Conservation (phyloP, 2,113 vertebrate species). For the Jaculus jaculus region DNA sequence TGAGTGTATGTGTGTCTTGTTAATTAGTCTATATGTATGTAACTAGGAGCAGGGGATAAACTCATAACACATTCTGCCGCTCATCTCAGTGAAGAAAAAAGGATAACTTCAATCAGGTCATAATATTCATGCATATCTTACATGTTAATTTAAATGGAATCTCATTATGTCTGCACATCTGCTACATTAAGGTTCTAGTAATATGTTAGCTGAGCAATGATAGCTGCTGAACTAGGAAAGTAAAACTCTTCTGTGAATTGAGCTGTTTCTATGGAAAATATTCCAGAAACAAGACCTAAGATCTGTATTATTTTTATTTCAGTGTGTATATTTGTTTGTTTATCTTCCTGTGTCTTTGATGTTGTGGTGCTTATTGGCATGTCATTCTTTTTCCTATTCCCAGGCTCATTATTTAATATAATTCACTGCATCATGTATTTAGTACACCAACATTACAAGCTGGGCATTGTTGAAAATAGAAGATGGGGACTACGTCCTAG, state of each 20-base stretch:
- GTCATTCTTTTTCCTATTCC: not conserved
- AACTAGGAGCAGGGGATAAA: constrained; percentile 45
- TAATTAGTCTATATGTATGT: constrained; percentile 38
- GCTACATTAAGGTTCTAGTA: constrained; percentile 49
- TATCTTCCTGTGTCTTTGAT: not conserved
- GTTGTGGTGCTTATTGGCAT: not conserved
- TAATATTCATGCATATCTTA: constrained; percentile 66
- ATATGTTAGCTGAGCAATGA: constrained; percentile 61
- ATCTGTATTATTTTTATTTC: not conserved
- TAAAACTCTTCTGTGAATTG: constrained; percentile 45
- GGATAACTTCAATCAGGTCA: constrained; percentile 60
- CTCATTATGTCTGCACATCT: constrained; percentile 75
- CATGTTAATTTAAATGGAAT: constrained; percentile 69
- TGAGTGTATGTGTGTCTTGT: constrained; percentile 10
- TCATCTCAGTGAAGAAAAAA: constrained; percentile 55
- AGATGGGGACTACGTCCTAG: not conserved
- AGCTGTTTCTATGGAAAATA: constrained; percentile 46
- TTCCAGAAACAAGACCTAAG: constrained; percentile 35
- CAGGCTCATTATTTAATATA: not conserved
- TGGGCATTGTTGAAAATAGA: not conserved
- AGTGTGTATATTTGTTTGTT: not conserved
- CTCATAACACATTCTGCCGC: constrained; percentile 34
- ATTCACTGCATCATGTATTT: not conserved
- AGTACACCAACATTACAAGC: not conserved
- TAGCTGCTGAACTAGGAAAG: constrained; percentile 53